Base-by-base conservation (phyloP, 2,888 invertebrate genomes). In the Entomobrya multifasciata region DNA sequence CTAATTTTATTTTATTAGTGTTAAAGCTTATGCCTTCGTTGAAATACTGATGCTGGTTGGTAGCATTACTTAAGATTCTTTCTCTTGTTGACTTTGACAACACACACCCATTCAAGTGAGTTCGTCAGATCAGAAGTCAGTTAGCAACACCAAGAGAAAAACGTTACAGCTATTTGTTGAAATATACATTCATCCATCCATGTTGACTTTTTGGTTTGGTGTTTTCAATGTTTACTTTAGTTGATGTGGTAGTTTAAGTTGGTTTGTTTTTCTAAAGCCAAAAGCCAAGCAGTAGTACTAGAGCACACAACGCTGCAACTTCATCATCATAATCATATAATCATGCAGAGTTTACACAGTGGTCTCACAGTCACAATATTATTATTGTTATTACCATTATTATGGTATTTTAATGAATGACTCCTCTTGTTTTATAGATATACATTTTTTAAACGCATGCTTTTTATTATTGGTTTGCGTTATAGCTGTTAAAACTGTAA, bases 261-360 rank as follows among this genome's bases (percentile, higher is more conserved):
- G 27, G 49, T 49, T 52, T 49, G 27, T 49, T 17, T 20, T 47
- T 70, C 13, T 36, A n/a, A 17, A n/a, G 3, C n/a, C 22, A 22
- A 47, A 72, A 52, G 72, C 52, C 36, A 74, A 74, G n/a, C n/a
- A n/a, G n/a, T n/a, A n/a, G n/a, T n/a, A n/a, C n/a, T n/a, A n/a
- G n/a, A n/a, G n/a, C n/a, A n/a, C n/a, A n/a, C n/a, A n/a, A n/a
- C n/a, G n/a, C n/a, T n/a, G n/a, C n/a, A n/a, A n/a, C n/a, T n/a
- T n/a, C n/a, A n/a, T n/a, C n/a, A n/a, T n/a, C 30, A 52, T 55
- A 74, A 74, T 55, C 30, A 74, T 36, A 52, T n/a, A n/a, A 5
- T 17, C 74, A 52, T 74, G 74, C 52, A 52, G 74, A 52, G 74
- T 74, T 74, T 74, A 74, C 74, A 36, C 74, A 74, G 74, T 74